Evolutionary conservation across 2,113 vertebrate species (phyloP).

Genomic region (Paramormyrops kingsleyae): DNA sequence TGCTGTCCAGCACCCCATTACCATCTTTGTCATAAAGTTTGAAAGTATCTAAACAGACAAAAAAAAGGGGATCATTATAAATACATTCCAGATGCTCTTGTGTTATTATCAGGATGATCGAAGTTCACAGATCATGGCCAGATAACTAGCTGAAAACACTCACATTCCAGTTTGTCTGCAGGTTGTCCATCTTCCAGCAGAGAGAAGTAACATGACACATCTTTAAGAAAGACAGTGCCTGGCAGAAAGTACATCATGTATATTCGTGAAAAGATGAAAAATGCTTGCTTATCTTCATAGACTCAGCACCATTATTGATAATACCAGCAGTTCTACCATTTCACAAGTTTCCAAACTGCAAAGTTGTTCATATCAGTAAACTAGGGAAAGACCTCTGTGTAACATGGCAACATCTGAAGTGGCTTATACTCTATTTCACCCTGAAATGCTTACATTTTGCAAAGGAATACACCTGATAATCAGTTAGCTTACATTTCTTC

Average conservation of each 20-base stretch:
- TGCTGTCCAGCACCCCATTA: conserved; percentile 81
- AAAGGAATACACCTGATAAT: background rate
- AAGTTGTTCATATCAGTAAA: background rate
- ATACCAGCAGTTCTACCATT: background rate
- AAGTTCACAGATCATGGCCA: background rate
- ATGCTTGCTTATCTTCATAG: background rate
- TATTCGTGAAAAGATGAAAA: background rate
- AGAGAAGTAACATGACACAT: conserved; percentile 88
- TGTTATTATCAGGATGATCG: background rate
- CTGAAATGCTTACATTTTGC: background rate
- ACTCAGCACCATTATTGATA: background rate
- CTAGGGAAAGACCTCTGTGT: background rate
- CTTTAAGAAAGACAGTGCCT: conserved; percentile 72
- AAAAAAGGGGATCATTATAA: background rate
- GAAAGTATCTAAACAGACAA: conserved; percentile 69
- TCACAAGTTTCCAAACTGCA: background rate
- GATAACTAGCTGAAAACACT: conserved; percentile 37
- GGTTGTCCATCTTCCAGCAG: conserved; percentile 83
- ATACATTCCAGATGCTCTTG: background rate
- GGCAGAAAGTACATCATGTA: background rate
- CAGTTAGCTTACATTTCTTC: background rate
- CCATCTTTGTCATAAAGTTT: conserved; percentile 81
- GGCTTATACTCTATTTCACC: background rate
- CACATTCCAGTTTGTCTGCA: conserved; percentile 83
- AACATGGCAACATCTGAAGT: background rate